Percentiles rank a stretch among this genome's conserved stretches.
phyloP scores from a whole-genome alignment of 2,797 vertebrate species.

The Alfaro cultratus region DNA sequence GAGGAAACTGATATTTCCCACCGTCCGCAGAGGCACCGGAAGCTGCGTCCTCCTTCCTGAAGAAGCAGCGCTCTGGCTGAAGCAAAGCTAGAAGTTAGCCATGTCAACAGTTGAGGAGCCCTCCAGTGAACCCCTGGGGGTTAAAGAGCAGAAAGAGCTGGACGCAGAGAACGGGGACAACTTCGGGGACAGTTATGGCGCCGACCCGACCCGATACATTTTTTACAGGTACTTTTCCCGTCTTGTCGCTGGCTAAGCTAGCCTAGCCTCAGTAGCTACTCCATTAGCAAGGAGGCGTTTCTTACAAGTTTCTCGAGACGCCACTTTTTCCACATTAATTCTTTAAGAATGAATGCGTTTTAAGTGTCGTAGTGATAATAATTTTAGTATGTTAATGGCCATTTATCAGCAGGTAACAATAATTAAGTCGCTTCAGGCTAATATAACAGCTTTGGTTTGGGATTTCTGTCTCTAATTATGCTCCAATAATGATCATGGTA shows the following conservation, averaged over 20 bases:
- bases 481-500: not conserved
- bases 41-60: not conserved
- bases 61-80: not conserved
- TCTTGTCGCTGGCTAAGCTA: conserved; percentile 28
- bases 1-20: not conserved
- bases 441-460: not conserved
- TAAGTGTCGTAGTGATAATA: not conserved
- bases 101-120: conserved; percentile 70
- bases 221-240: conserved; percentile 71
- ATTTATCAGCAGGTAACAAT: not conserved
- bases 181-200: conserved; percentile 37
- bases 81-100: conserved; percentile 29
- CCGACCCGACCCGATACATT: conserved; percentile 67
- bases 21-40: conserved; percentile 40
- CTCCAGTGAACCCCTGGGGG: conserved; percentile 33
- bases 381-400: too few species aligned
- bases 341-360: not conserved
- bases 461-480: not conserved
- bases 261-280: conserved; percentile 22
- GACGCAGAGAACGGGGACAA: conserved; percentile 52
- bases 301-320: not conserved
- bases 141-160: conserved; percentile 49
- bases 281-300: not conserved
- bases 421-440: not conserved
- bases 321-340: not conserved